Percentiles rank a stretch among this genome's conserved stretches.
phyloP scores from a whole-genome alignment of 2,113 vertebrate genomes.

The Lipophrys pholis region DNA sequence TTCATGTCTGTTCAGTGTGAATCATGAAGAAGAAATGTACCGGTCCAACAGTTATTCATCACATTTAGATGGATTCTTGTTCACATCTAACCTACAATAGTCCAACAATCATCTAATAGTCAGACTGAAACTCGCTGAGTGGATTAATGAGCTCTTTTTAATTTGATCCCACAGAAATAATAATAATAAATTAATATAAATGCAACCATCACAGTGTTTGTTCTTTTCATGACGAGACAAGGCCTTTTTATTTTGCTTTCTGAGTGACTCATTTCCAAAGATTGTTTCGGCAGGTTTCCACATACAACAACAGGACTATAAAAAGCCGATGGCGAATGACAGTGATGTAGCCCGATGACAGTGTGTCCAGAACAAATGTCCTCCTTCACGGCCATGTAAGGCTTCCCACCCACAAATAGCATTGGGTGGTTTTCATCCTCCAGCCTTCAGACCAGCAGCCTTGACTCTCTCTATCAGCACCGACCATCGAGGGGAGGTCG shows the following conservation, averaged over 20 bases:
- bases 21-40: too few species aligned
- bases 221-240: not conserved
- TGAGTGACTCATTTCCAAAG: constrained; percentile 30
- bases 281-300: constrained; percentile 11
- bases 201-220: not conserved
- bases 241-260: not conserved
- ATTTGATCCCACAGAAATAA: too few species aligned
- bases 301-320: constrained; percentile 49
- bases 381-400: constrained; percentile 70
- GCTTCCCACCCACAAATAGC: constrained; percentile 70
- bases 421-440: constrained; percentile 54
- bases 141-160: too few species aligned
- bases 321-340: constrained; percentile 64
- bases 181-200: too few species aligned
- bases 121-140: too few species aligned
- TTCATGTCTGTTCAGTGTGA: too few species aligned
- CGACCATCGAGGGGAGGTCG: not conserved
- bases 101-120: too few species aligned
- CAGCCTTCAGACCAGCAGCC: constrained; percentile 54
- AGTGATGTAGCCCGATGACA: constrained; percentile 51
- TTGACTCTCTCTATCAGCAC: constrained; percentile 54
- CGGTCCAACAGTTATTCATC: too few species aligned
- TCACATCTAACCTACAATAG: too few species aligned
- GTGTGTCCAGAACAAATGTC: constrained; percentile 70
- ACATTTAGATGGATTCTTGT: too few species aligned